Evolutionary conservation across 2,113 vertebrate genomes (phyloP), one percentile per base, ranked within the genome.

Genomic region (Barnardius zonarius): DNA sequence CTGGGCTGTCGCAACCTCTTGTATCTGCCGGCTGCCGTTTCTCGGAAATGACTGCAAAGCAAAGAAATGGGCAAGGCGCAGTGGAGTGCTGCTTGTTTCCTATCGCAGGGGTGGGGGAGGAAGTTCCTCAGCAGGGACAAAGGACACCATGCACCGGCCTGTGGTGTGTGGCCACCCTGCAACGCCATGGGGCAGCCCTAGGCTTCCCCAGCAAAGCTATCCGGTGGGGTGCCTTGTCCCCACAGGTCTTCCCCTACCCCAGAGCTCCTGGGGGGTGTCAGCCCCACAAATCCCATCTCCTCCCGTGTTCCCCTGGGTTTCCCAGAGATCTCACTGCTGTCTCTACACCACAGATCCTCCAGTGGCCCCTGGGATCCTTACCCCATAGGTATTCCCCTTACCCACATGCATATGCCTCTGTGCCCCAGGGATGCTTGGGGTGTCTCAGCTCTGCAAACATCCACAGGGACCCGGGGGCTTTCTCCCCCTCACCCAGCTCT

Each of bases 31-130:
- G 7, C 14, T 54, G 28, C 18, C 7, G 2, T 64, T 88, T 64
- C 86, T 64, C 3, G 2, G 67, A 64, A 80, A 64, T 55, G 8
- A n/a, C 20, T 13, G 4, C 39, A 54, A 88, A 88, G 19, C 30
- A 88, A 55, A 88, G 49, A 64, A 73, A 88, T 4, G 1, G 10
- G 13, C 24, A 30, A 28, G 5, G 10, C 6, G 12, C 3, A 4
- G 39, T 0, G 1, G 39, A 24, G 8, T 0, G 1, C 20, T 12
- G 19, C 4, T 48, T 6, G 8, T 80, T 64, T 55, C 28, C 41
- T 1, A 1, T 13, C 0, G 3, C 23, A 48, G n/a, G 39, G 30
- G 75, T 13, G 8, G n/a, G 17, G 19, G 7, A 64, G n/a, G 35
- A 80, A 88, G 20, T 25, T 31, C 8, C 5, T 30, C 35, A 35